Evolutionary conservation across 1,140 invertebrate species (phyloP).

Genomic region (Tetraneura akinire): DNA sequence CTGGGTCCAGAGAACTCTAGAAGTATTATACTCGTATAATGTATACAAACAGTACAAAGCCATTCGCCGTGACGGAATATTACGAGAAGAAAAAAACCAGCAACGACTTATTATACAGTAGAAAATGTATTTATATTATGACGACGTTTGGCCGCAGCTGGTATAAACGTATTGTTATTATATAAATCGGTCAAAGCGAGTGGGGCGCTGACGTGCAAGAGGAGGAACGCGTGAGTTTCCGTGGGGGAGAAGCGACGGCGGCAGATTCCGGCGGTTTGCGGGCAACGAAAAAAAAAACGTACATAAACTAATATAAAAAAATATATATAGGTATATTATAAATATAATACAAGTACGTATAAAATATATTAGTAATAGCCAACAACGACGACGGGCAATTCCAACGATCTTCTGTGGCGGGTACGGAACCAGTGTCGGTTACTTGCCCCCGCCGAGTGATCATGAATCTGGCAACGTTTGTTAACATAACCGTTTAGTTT

Average conservation of each 20-base stretch:
- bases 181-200: slow-evolving; percentile 29
- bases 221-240: slow-evolving; percentile 7
- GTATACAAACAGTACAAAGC: slow-evolving; percentile 9
- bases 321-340: too few species aligned
- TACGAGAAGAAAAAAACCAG: background rate
- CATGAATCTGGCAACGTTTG: slow-evolving; percentile 42
- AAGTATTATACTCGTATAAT: background rate
- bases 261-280: slow-evolving; percentile 26
- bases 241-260: slow-evolving; percentile 19
- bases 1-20: slow-evolving; percentile 18
- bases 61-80: slow-evolving; percentile 11
- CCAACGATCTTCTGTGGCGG: slow-evolving; percentile 20
- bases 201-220: background rate
- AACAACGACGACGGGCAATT: slow-evolving; percentile 4
- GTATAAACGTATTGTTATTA: background rate
- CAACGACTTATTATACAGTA: background rate
- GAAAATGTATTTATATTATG: background rate
- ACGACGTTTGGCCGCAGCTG: background rate
- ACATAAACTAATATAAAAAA: background rate
- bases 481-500: background rate
- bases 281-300: background rate
- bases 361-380: too few species aligned
- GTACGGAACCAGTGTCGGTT: slow-evolving; percentile 36
- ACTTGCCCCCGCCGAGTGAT: slow-evolving; percentile 5
- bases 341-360: too few species aligned